Evolutionary conservation across 2,113 vertebrate genomes (phyloP).

Genomic region (Gopherus flavomarginatus): DNA sequence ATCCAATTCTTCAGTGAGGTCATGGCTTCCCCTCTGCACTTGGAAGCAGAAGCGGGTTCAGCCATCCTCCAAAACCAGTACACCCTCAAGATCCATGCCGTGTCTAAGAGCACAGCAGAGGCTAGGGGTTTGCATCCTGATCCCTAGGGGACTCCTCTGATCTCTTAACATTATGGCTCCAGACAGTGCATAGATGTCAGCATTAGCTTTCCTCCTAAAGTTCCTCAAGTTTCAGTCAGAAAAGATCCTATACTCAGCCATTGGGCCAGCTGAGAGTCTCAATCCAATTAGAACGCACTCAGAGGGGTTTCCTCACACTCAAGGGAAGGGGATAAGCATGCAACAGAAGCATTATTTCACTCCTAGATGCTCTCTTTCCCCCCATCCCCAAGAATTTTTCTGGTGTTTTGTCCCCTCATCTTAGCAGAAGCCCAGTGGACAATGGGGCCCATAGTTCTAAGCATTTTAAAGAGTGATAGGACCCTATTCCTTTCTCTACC

Average conservation of each 20-base stretch:
- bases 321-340: neutral
- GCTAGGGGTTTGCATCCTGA: neutral
- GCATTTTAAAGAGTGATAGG: neutral
- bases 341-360: neutral
- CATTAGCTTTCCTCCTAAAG: neutral
- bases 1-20: neutral
- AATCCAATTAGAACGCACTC: neutral
- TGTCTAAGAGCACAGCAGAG: neutral
- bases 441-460: neutral
- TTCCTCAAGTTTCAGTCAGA: neutral
- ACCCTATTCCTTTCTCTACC: neutral
- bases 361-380: neutral
- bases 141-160: neutral
- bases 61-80: neutral
- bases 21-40: neutral
- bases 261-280: neutral
- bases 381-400: neutral
- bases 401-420: neutral
- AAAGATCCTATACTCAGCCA: rapidly evolving
- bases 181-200: rapidly evolving
- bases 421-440: neutral
- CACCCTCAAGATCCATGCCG: neutral
- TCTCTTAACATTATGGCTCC: neutral
- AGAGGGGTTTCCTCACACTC: neutral
- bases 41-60: neutral